phyloP scores from a whole-genome alignment of 2,888 invertebrate genomes.

The Pseudeuparius sepicola region DNA sequence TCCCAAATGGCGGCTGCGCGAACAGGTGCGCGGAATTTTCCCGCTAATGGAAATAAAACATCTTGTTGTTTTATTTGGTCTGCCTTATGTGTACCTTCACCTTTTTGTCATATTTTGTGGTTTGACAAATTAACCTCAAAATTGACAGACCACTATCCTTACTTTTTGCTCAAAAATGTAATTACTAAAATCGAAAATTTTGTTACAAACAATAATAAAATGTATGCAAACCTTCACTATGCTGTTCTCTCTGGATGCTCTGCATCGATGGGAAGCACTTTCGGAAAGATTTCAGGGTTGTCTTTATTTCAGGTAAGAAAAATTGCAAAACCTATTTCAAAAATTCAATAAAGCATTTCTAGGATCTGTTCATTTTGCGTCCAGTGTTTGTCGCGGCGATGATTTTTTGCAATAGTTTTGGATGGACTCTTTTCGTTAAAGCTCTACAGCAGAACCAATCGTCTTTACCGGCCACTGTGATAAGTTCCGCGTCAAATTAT shows the following conservation, averaged over 20 bases:
- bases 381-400: conserved; percentile 41
- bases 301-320: conserved; percentile 32
- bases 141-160: too few species aligned
- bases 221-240: neutral
- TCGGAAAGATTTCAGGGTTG: conserved; percentile 54
- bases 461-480: conserved; percentile 52
- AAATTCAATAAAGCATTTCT: conserved; percentile 24
- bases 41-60: too few species aligned
- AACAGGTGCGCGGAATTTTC: too few species aligned
- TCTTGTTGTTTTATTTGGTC: too few species aligned
- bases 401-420: conserved; percentile 50
- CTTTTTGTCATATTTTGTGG: too few species aligned
- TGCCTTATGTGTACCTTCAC: too few species aligned
- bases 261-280: conserved; percentile 52
- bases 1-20: too few species aligned
- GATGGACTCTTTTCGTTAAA: conserved; percentile 52
- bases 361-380: conserved; percentile 33
- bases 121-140: too few species aligned
- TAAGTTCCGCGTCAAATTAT: conserved; percentile 54
- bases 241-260: conserved; percentile 51
- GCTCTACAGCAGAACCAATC: conserved; percentile 50
- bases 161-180: neutral
- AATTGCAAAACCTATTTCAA: conserved; percentile 6
- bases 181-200: neutral
- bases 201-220: neutral